These are phyloP conservation scores for Embiotoca jacksoni DNA, from an alignment of 2,113 vertebrate genomes.

Conservation along the genomic window DNA sequence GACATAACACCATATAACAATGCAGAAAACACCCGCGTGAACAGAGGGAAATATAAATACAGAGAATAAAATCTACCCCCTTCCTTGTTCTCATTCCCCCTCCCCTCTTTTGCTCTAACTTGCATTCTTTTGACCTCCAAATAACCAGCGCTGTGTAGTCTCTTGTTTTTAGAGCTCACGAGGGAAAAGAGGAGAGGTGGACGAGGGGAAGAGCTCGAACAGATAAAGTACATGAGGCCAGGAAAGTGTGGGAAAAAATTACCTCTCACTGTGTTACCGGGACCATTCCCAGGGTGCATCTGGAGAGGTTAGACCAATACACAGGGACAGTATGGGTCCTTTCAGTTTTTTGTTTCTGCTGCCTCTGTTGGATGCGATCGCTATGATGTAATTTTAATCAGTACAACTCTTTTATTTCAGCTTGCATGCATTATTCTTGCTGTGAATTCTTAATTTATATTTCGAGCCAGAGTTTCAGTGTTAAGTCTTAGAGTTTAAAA, in stretches of 20 bases:
- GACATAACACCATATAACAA: slow-evolving; percentile 58
- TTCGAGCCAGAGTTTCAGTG: too few relatives aligned
- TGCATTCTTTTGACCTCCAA: slow-evolving; percentile 82
- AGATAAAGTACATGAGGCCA: slow-evolving; percentile 84
- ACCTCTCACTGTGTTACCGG: slow-evolving; percentile 81
- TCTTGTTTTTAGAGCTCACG: slow-evolving; percentile 88
- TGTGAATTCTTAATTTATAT: slow-evolving; percentile 14
- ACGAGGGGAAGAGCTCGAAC: slow-evolving; percentile 66
- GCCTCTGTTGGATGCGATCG: slow-evolving; percentile 44
- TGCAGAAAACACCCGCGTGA: slow-evolving; percentile 56
- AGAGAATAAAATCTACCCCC: slow-evolving; percentile 13
- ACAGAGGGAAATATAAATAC: slow-evolving; percentile 64
- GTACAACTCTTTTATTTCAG: slow-evolving; percentile 51
- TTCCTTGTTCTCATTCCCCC: slow-evolving; percentile 52
- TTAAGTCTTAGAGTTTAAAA: too few relatives aligned
- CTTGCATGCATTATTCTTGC: slow-evolving; percentile 25
- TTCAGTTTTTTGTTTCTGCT: slow-evolving; percentile 23
- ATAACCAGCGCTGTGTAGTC: slow-evolving; percentile 48
- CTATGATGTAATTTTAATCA: slow-evolving; percentile 46
- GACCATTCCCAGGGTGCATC: slow-evolving; percentile 81
- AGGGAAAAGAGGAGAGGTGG: slow-evolving; percentile 63
- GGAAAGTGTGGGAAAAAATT: slow-evolving; percentile 87
- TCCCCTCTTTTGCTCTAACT: slow-evolving; percentile 76
- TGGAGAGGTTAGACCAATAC: slow-evolving; percentile 17
- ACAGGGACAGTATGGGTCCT: background rate